Base-by-base conservation (phyloP, 2,113 vertebrate species). In the Sprattus sprattus region DNA sequence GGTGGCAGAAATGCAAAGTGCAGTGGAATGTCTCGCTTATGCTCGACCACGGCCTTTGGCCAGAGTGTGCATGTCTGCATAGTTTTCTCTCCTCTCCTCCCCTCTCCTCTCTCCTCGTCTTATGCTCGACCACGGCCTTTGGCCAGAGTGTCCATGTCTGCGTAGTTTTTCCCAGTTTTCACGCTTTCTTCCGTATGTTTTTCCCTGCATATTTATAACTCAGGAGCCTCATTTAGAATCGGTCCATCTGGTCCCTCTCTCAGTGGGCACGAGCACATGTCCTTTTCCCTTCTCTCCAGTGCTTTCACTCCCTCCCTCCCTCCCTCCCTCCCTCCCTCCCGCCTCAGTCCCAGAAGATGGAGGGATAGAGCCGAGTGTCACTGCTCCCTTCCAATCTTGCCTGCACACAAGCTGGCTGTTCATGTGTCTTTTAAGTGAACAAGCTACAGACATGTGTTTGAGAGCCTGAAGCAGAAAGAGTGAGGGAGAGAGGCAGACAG, bases 141-240 rank as follows among this genome's bases (percentile, higher is more conserved):
- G 64, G n/a, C 64, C 64, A 25, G 32, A 8, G 64, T 32, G 64
- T 32, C 10, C 32, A 13, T 15, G 28, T 64, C 15, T 25, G n/a
- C 22, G 57, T 64, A 18, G 15, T 1, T 64, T 64, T 67, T 67
- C 28, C 64, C 71, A 78, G 71, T 15, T 39, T 71, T 71, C 64
- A 71, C 25, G 64, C 64, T 71, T 91, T 89, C 90, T 89, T 92
- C 87, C 87, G 88, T 92, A 91, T 88, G 88, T 87, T 91, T 93
- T 91, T 90, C 87, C 86, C 85, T 3, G 85, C 89, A 84, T 94
- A 94, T 94, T 95, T 94, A 93, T 94, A 93, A 90, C 88, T 45
- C 71, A 20, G 82, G 45, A 83, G 84, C 92, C 92, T 90, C 89
- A 93, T 94, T 94, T 94, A 92, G 92, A 94, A 78, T 32, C 85